Evolutionary conservation across 2,113 vertebrate genomes (phyloP).

Genomic region (Tetrax tetrax): DNA sequence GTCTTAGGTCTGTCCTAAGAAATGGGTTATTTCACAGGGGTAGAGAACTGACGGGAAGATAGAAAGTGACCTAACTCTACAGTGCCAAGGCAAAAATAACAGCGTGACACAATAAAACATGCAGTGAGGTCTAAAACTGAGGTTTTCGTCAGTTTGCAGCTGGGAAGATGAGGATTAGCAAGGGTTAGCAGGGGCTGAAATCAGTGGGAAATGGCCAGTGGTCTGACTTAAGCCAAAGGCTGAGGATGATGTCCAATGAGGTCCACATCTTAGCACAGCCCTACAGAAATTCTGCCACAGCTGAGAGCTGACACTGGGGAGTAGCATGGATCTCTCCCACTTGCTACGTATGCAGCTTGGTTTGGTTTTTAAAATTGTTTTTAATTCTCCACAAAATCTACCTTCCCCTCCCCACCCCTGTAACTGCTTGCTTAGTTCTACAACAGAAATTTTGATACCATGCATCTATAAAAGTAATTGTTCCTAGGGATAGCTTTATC

Average conservation of each 20-base stretch:
- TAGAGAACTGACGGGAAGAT: background rate
- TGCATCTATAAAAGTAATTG: background rate
- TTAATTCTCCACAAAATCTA: background rate
- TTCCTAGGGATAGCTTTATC: background rate
- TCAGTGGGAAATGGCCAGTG: background rate
- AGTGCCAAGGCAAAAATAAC: background rate
- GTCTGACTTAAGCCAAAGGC: background rate
- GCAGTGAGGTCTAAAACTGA: background rate
- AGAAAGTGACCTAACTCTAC: background rate
- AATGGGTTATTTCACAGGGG: background rate
- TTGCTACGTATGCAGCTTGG: background rate
- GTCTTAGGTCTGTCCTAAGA: background rate
- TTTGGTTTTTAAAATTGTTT: background rate
- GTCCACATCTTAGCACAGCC: background rate
- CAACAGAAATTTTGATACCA: background rate
- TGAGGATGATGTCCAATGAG: background rate
- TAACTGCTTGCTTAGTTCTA: background rate
- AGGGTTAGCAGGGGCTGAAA: background rate
- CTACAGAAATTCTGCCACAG: background rate
- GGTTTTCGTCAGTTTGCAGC: background rate
- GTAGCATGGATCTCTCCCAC: background rate
- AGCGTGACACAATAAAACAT: background rate
- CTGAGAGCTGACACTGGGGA: background rate
- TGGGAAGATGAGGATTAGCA: background rate
- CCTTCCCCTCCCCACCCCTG: accelerated